Percentiles rank a stretch among this genome's conserved stretches.
phyloP scores from a whole-genome alignment of 1,140 invertebrate species.

The Listronotus oregonensis region DNA sequence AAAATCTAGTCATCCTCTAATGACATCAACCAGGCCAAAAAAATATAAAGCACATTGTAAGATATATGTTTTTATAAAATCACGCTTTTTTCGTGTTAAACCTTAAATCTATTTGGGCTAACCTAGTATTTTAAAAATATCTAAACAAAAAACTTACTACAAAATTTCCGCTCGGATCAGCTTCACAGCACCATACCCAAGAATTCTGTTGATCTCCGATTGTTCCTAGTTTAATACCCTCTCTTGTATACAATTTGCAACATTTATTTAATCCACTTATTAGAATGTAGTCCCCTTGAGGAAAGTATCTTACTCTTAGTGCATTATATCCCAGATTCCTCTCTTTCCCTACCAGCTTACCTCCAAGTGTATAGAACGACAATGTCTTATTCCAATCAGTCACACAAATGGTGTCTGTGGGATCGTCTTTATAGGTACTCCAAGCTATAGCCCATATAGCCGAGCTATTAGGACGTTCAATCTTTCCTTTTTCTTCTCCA shows the following conservation, averaged over 20 bases:
- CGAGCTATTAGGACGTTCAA: slow-evolving; percentile 75
- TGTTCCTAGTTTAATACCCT: slow-evolving; percentile 78
- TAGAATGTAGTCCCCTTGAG: slow-evolving; percentile 83
- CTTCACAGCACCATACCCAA: slow-evolving; percentile 86
- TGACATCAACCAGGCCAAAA: no score
- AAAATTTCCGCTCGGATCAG: slow-evolving; percentile 74
- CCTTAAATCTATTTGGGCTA: no score
- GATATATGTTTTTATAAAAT: no score
- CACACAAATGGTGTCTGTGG: slow-evolving; percentile 80
- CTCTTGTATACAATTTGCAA: slow-evolving; percentile 79
- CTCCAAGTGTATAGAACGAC: slow-evolving; percentile 88
- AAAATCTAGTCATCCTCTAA: no score
- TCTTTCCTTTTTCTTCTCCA: slow-evolving; percentile 88
- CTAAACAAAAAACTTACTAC: slow-evolving; percentile 62
- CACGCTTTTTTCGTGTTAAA: no score
- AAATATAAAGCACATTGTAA: no score
- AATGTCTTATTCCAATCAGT: slow-evolving; percentile 93
- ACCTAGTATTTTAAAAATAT: no score
- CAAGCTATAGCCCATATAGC: slow-evolving; percentile 87
- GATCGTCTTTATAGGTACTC: slow-evolving; percentile 71
- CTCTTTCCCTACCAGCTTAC: slow-evolving; percentile 85
- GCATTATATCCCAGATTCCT: slow-evolving; percentile 78
- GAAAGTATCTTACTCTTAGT: slow-evolving; percentile 76
- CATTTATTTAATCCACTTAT: slow-evolving; percentile 81
- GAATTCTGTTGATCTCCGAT: slow-evolving; percentile 76